Base-by-base conservation (phyloP, 2,797 vertebrate species). In the Coregonus sp. region DNA sequence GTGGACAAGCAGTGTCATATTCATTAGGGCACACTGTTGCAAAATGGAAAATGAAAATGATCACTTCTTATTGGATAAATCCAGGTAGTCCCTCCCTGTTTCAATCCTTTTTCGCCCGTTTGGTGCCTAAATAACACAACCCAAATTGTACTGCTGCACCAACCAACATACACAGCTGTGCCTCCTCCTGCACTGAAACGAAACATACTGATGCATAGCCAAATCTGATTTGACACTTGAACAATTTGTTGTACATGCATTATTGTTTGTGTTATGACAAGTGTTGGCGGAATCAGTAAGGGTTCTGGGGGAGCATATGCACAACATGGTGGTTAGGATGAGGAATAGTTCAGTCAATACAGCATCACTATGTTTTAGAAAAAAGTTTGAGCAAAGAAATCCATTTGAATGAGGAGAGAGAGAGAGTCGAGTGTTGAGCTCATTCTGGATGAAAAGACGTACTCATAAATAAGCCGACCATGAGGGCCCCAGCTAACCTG, bases 381-480 rank as follows among this genome's bases (percentile, higher is more conserved):
- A 47, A 47, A 47, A 9, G 40, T 47, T 47, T 47, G 9, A 12
- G 0, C 40, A 47, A 47, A 47, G 40, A 47, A 47, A 47, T 47
- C 40, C 40, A 47, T 47, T 47, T 47, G 40, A 47, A 47, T 47
- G 40, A 3, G 11, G 40, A 47, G 40, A 47, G 31, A 33, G 31
- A 33, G 40, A 47, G 40, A 47, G 40, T 47, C 9, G 40, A 47
- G 40, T 47, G 40, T 47, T 47, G 40, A 12, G 40, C 40, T 47
- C 40, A 47, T 47, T 33, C 25, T 68, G 31, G 66, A 33, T 68
- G 66, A 68, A 33, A 16, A 68, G 15, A 68, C 33, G 31, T 35
- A 15, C 66, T 68, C 66, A 37, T 68, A 37, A 68, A 68, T 37
- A 37, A 35, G 65, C 31, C 29, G 65, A 63, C 59, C 59, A 63